Evolutionary conservation across 2,113 vertebrate species (phyloP).

Genomic region (Marcusenius ussheri): DNA sequence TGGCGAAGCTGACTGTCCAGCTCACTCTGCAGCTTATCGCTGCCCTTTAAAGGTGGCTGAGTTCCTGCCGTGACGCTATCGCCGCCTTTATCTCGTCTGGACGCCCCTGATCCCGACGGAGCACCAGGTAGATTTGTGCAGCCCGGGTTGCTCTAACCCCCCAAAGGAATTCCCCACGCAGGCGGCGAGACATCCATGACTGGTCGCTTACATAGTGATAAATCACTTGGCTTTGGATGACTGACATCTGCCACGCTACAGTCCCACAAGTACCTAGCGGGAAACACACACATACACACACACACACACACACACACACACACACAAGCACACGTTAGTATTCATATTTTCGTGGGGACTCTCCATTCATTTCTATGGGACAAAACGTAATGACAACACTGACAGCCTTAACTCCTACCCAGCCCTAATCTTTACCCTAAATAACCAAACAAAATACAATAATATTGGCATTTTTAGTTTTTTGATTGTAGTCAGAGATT

Average conservation of each 20-base stretch:
- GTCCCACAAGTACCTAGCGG: conserved; percentile 39
- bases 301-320: conserved; percentile 35
- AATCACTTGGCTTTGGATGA: conserved; percentile 63
- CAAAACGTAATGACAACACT: background rate
- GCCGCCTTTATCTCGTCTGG: conserved; percentile 24
- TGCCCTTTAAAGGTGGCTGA: conserved; percentile 16
- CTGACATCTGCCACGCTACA: conserved; percentile 60
- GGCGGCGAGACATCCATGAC: conserved; percentile 20
- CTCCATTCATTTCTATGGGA: background rate
- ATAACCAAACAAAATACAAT: background rate
- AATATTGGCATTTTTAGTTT: background rate
- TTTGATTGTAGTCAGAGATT: background rate
- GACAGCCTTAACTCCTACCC: background rate
- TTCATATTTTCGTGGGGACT: background rate
- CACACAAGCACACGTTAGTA: background rate
- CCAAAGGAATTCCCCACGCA: background rate
- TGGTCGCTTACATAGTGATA: conserved; percentile 53
- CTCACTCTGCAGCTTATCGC: background rate
- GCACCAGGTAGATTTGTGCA: background rate
- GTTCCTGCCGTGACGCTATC: conserved; percentile 28
- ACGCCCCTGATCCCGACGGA: conserved; percentile 14
- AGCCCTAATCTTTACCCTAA: background rate
- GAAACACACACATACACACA: background rate
- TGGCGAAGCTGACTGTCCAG: background rate
- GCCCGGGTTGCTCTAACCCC: background rate